Evolutionary conservation across 2,888 invertebrate genomes (phyloP).

Genomic region (Tetranychus piercei): DNA sequence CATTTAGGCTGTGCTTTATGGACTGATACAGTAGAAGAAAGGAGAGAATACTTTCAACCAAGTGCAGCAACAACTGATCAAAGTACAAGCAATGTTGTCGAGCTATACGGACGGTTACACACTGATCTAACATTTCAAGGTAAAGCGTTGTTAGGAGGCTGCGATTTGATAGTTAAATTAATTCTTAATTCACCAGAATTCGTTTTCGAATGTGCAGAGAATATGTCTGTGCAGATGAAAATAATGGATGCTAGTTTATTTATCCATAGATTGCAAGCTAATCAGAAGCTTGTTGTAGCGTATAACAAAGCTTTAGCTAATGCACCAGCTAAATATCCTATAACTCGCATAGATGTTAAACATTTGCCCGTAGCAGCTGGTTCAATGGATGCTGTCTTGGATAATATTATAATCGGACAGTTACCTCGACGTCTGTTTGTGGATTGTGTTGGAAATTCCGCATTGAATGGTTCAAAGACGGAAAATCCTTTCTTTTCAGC

Average conservation of each 20-base stretch:
- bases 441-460: background rate
- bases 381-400: too few species aligned
- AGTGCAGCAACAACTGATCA: too few species aligned
- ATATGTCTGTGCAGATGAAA: background rate
- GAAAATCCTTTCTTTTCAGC: background rate
- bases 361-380: background rate
- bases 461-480: background rate
- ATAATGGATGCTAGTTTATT: background rate
- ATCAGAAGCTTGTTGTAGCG: background rate
- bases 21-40: too few species aligned
- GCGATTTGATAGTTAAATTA: too few species aligned
- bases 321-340: slow-evolving; percentile 10
- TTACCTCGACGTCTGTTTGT: background rate
- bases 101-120: too few species aligned
- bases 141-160: too few species aligned
- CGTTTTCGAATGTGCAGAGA: background rate
- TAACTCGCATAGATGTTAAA: background rate
- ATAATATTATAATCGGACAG: background rate
- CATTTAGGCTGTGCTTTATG: too few species aligned
- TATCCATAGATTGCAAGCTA: background rate
- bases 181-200: background rate
- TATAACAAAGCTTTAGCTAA: background rate
- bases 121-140: too few species aligned
- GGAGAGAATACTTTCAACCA: too few species aligned
- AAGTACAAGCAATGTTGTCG: too few species aligned